Evolutionary conservation across 1,140 invertebrate genomes (phyloP).

Genomic region (Platyura marginata): DNA sequence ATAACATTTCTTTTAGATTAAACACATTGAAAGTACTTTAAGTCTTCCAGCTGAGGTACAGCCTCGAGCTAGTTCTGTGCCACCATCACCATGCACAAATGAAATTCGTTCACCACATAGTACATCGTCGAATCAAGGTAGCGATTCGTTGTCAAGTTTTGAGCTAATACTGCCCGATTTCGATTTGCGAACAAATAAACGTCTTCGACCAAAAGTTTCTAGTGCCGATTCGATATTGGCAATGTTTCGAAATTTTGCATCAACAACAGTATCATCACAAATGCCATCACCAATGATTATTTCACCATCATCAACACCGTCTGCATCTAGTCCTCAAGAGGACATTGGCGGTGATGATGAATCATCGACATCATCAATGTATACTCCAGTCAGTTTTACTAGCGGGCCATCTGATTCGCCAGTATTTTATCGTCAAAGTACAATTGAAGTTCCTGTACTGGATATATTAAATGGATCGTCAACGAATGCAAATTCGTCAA

Average conservation of each 20-base stretch:
- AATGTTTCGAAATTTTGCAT: slow-evolving; percentile 48
- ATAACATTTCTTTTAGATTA: slow-evolving; percentile 4
- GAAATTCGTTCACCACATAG: slow-evolving; percentile 37
- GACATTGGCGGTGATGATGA: slow-evolving; percentile 42
- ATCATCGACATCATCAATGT: slow-evolving; percentile 35
- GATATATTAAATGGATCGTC: slow-evolving; percentile 39
- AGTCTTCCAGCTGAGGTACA: slow-evolving; percentile 10
- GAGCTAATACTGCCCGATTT: slow-evolving; percentile 33
- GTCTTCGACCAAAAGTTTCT: slow-evolving; percentile 32
- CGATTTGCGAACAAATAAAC: slow-evolving; percentile 14
- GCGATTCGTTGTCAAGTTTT: slow-evolving; percentile 45
- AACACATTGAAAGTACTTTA: slow-evolving; percentile 8
- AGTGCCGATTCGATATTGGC: slow-evolving; percentile 56
- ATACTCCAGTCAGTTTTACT: slow-evolving; percentile 32
- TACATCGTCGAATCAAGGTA: slow-evolving; percentile 45
- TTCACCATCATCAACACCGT: slow-evolving; percentile 40
- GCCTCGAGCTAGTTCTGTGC: slow-evolving; percentile 11
- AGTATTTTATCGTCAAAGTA: slow-evolving; percentile 20
- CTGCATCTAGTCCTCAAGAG: slow-evolving; percentile 45
- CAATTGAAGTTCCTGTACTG: slow-evolving; percentile 43
- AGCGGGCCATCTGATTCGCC: slow-evolving; percentile 35
- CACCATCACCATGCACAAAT: slow-evolving; percentile 26
- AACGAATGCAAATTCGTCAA: slow-evolving; percentile 22
- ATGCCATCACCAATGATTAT: slow-evolving; percentile 32
- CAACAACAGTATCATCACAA: slow-evolving; percentile 28